Evolutionary conservation across 2,113 vertebrate genomes (phyloP).

Genomic region (Crotalus helleri): DNA sequence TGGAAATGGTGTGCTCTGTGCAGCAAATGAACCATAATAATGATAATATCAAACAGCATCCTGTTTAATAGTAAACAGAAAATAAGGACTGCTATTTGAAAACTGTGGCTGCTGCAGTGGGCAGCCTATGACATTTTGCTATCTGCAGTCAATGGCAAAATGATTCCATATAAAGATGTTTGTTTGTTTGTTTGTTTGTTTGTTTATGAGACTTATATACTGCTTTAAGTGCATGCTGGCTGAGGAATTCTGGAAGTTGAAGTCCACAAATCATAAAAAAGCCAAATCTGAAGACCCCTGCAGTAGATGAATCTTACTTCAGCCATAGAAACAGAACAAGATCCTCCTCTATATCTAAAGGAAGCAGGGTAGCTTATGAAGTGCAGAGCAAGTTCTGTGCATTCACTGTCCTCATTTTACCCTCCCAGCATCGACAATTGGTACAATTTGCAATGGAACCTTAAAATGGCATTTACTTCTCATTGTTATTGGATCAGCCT

Average conservation of each 20-base stretch:
- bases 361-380: not conserved
- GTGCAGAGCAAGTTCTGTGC: not conserved
- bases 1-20: not conserved
- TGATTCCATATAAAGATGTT: not conserved
- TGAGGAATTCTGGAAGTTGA: too few relatives aligned
- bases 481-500: not conserved
- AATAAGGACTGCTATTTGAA: not conserved
- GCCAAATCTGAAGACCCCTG: too few relatives aligned
- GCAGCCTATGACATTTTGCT: not conserved
- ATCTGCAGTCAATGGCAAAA: not conserved
- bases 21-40: slow-evolving; percentile 7
- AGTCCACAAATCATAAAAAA: too few relatives aligned
- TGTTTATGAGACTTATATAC: too few relatives aligned
- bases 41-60: not conserved
- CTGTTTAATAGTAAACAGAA: not conserved
- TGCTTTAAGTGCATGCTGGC: too few relatives aligned
- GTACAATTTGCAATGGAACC: not conserved
- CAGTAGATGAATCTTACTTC: not conserved
- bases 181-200: too few relatives aligned
- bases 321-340: not conserved
- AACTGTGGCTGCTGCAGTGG: not conserved
- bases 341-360: not conserved
- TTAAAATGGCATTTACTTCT: not conserved
- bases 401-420: not conserved
- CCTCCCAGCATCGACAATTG: not conserved